A percentile compares a stretch with the other conserved stretches of the same genome.
These are phyloP conservation scores for Gymnogyps californianus DNA, from an alignment of 2,113 vertebrate genomes.

Conservation along the genomic window DNA sequence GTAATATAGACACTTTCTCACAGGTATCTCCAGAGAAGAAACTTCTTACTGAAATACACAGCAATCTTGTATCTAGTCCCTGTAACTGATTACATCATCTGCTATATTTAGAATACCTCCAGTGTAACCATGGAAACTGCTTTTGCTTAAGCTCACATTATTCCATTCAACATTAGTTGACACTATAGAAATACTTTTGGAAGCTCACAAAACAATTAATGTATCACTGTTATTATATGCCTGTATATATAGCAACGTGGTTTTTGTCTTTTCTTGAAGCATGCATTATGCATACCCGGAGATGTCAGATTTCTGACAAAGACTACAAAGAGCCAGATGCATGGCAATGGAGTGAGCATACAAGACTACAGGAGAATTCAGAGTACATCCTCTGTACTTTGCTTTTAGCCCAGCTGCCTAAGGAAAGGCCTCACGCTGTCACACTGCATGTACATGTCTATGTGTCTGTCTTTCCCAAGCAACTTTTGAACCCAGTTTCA, in stretches of 20 bases:
- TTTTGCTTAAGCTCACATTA: slow-evolving; percentile 70
- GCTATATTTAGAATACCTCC: slow-evolving; percentile 75
- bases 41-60: slow-evolving; percentile 61
- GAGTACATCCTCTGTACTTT: not conserved
- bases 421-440: not conserved
- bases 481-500: not conserved
- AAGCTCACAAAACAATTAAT: slow-evolving; percentile 65
- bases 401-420: not conserved
- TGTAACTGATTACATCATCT: slow-evolving; percentile 72
- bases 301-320: slow-evolving; percentile 24
- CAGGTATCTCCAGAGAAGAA: slow-evolving; percentile 45
- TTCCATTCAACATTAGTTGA: slow-evolving; percentile 61
- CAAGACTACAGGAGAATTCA: not conserved
- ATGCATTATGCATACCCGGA: not conserved
- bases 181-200: slow-evolving; percentile 55
- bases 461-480: not conserved
- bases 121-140: slow-evolving; percentile 78
- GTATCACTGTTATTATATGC: not conserved
- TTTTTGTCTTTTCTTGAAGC: not conserved
- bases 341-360: not conserved
- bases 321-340: not conserved
- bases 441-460: not conserved
- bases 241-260: not conserved
- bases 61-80: slow-evolving; percentile 46
- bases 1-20: slow-evolving; percentile 48